Evolutionary conservation across 2,797 vertebrate species (phyloP).

Genomic region (Epinephelus malabaricus): DNA sequence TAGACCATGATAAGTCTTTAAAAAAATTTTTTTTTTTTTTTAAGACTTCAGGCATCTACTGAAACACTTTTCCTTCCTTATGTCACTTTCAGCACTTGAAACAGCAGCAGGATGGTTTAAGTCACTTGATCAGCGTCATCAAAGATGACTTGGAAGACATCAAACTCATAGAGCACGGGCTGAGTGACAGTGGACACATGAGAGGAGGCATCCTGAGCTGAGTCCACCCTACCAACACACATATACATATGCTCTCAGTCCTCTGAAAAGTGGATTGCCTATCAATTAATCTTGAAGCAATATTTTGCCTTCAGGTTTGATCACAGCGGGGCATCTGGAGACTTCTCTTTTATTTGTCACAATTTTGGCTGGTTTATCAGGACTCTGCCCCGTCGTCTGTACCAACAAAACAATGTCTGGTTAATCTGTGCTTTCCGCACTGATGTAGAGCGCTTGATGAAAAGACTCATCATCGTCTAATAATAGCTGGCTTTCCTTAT

Average conservation of each 20-base stretch:
- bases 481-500: slow-evolving; percentile 53
- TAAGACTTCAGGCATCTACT: not conserved
- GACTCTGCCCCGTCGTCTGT: slow-evolving; percentile 8
- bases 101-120: slow-evolving; percentile 97
- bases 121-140: slow-evolving; percentile 96
- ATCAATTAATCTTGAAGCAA: slow-evolving; percentile 3
- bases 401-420: slow-evolving; percentile 34
- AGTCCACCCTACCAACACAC: slow-evolving; percentile 58
- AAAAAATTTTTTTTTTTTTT: not conserved
- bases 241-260: slow-evolving; percentile 3
- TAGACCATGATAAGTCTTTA: too few relatives aligned
- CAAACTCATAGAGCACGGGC: slow-evolving; percentile 95
- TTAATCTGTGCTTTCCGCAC: slow-evolving; percentile 47
- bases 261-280: not conserved
- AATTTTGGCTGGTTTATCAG: not conserved
- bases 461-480: slow-evolving; percentile 56
- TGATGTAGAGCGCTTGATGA: slow-evolving; percentile 32
- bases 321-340: not conserved
- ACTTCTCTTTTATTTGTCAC: not conserved
- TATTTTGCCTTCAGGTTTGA: not conserved
- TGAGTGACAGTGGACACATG: slow-evolving; percentile 92
- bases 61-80: not conserved
- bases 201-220: slow-evolving; percentile 93
- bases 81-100: slow-evolving; percentile 91
- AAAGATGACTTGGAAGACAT: slow-evolving; percentile 98